phyloP scores from a whole-genome alignment of 1,140 invertebrate species.

The Ceratina japonica region DNA sequence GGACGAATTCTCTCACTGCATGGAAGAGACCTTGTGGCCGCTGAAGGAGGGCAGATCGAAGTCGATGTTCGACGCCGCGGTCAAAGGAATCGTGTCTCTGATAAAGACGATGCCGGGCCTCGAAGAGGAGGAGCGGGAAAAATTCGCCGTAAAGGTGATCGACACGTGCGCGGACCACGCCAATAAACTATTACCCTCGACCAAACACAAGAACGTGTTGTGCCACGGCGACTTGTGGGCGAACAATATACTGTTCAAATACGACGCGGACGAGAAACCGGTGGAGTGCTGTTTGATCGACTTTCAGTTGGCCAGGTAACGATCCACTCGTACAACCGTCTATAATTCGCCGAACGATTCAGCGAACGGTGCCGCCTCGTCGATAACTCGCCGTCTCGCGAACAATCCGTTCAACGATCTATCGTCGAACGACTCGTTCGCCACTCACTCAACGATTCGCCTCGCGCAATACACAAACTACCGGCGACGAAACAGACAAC shows the following conservation, averaged over 20 bases:
- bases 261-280: slow-evolving; percentile 72
- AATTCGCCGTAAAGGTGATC: slow-evolving; percentile 57
- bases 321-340: no score
- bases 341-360: background rate
- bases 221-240: slow-evolving; percentile 85
- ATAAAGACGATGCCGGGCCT: slow-evolving; percentile 63
- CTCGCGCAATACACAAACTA: no score
- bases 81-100: slow-evolving; percentile 67
- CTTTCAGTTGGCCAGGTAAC: slow-evolving; percentile 82
- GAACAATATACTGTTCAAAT: slow-evolving; percentile 84
- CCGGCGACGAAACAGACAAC: background rate
- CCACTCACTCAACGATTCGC: no score
- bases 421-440: no score
- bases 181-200: slow-evolving; percentile 76
- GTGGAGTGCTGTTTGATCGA: slow-evolving; percentile 81
- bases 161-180: slow-evolving; percentile 47
- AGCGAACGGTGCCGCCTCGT: background rate
- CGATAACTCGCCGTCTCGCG: background rate
- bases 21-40: slow-evolving; percentile 81
- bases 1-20: slow-evolving; percentile 77
- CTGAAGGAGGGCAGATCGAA: slow-evolving; percentile 62
- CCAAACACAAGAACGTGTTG: slow-evolving; percentile 79
- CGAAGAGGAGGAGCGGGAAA: slow-evolving; percentile 31
- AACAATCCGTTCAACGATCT: background rate
- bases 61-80: slow-evolving; percentile 63